These are phyloP conservation scores for Strigamia maritima DNA, from an alignment of 2,888 invertebrate species.

Conservation along the genomic window DNA sequence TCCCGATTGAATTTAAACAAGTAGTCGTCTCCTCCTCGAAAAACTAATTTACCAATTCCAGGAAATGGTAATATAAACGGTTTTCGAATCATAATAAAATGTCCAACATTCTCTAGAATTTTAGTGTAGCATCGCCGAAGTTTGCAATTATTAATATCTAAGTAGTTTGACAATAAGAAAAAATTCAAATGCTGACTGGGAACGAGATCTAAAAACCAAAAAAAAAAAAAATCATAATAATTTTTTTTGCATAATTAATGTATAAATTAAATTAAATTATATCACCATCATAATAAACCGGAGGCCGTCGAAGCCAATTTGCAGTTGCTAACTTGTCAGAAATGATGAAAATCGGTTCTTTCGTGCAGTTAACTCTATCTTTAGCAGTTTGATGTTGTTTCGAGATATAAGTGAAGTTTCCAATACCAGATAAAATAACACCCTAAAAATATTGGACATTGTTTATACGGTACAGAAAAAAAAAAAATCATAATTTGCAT, in stretches of 20 bases:
- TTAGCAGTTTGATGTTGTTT: not conserved
- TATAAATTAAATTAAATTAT: not conserved
- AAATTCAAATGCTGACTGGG: not conserved
- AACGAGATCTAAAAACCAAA: not conserved
- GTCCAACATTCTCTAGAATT: not conserved
- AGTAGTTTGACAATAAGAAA: not conserved
- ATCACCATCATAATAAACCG: not conserved
- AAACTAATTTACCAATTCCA: not conserved
- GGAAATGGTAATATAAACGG: not conserved
- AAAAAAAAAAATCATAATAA: too few relatives aligned
- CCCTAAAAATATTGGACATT: not conserved
- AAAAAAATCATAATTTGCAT: not conserved
- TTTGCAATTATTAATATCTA: not conserved
- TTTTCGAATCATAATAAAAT: not conserved
- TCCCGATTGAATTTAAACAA: not conserved
- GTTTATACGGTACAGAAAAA: not conserved
- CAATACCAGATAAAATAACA: not conserved
- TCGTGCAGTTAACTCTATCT: not conserved
- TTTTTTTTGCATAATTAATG: too few relatives aligned
- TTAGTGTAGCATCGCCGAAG: not conserved
- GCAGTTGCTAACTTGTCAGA: not conserved
- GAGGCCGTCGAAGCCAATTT: not conserved
- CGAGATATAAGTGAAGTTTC: not conserved
- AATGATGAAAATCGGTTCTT: not conserved
- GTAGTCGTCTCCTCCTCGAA: not conserved